Base-by-base conservation (phyloP, 2,888 invertebrate species). In the Neoscelio sp. region DNA sequence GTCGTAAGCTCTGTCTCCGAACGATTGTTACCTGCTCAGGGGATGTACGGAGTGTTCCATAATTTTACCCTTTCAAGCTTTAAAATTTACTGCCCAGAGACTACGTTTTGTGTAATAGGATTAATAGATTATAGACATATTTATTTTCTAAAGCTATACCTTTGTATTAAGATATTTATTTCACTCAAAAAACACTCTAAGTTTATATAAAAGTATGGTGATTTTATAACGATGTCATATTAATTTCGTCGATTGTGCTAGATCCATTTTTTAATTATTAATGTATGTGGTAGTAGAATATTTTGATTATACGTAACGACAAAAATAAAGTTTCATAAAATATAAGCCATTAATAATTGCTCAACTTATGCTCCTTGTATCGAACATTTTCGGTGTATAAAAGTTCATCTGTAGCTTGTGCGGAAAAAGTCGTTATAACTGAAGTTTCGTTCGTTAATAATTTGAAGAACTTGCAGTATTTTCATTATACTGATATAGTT, bases 1-100 rank as follows among this genome's bases (percentile, higher is more conserved):
- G 83, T 83, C 83, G 83, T 77, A 80, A 82, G 82, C 83, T 82
- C 82, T 79, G 81, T 81, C 84, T 81, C 81, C 67, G 80, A 79
- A 78, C 82, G 82, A 85, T 85, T 86, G 84, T 84, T 84, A 81
- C 81, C 78, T 56, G 75, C 56, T 67, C 65, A 23, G 65, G 80
- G 76, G 80, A 76, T 80, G 80, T 52, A 65, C 67, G 40, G 44
- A 78, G 71, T 54, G 65, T 80, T 81, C 78, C 54, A 80, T 81
- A 80, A 80, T 68, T 80, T 81, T 79, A 62, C 77, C 64, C 74
- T 71, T 73, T 74, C 74, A 44, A 73, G 68, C 68, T 73, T 68
- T 74, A 52, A 56, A 74, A 77, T 74, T 77, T 79, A 77, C 60
- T 48, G 71, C 64, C 46, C 12, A 1, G 10, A 33, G 58, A 58